Evolutionary conservation across 1,140 invertebrate genomes (phyloP).

Genomic region (Reticulitermes speratus): DNA sequence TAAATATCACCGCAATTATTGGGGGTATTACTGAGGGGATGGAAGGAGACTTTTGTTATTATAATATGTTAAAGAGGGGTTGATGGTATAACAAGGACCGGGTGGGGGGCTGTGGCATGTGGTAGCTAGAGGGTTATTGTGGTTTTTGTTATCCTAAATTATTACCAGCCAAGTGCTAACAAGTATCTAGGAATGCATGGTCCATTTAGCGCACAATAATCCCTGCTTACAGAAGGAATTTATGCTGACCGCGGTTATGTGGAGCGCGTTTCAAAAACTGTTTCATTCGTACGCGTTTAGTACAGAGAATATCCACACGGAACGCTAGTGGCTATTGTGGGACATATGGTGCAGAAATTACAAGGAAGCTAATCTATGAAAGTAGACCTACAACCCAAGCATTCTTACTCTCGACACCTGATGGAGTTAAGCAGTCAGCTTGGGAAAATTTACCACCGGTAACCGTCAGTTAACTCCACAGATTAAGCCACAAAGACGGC

Average conservation of each 20-base stretch:
- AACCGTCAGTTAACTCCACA: no score
- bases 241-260: background rate
- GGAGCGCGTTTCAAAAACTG: background rate
- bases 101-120: background rate
- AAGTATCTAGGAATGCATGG: slow-evolving; percentile 1
- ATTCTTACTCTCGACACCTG: no score
- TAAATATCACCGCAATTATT: slow-evolving; percentile 19
- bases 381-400: no score
- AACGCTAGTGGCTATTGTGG: no score
- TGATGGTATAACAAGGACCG: background rate
- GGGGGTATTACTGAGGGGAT: background rate
- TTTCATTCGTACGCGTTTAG: no score
- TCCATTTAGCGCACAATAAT: background rate
- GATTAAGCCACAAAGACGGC: no score
- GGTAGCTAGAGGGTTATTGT: background rate
- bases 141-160: slow-evolving; percentile 1
- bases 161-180: slow-evolving; percentile 14
- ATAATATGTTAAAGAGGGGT: slow-evolving; percentile 16
- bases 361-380: no score
- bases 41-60: slow-evolving; percentile 7
- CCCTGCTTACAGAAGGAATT: background rate
- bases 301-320: no score
- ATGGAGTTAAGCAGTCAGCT: no score
- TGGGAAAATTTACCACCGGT: no score
- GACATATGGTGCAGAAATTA: no score